Base-by-base conservation (phyloP, 1,140 invertebrate species). In the Drosophila subpulchrella region DNA sequence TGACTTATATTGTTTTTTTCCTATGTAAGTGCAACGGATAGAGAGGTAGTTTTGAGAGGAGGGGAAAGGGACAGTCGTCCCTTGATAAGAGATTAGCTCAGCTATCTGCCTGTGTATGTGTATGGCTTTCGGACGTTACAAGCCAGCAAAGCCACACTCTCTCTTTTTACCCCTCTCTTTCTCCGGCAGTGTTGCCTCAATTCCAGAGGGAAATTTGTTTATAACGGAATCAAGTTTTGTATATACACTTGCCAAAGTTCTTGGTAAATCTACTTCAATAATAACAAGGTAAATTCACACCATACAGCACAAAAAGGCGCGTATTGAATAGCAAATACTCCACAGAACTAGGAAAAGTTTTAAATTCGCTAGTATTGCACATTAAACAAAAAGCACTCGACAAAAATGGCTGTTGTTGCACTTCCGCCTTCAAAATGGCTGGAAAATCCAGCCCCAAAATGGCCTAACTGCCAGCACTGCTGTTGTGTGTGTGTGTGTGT, bases 31-130 rank as follows among this genome's bases (percentile, higher is more conserved):
- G 41, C 36, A 15, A 6, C 6, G n/a, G 6, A 17, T 27, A 24
- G 17, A 10, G 34, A 10, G 24, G 3, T 32, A 32, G 59, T 42
- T 47, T 51, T 17, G 20, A 24, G 46, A 13, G 44, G 32, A 41
- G 36, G 30, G 44, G 42, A 34, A 34, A n/a, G 58, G 58, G 32
- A 50, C 6, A 50, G 44, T 63, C 44, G 58, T 56, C 53, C 65
- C 65, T 74, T 86, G 82, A 86, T 86, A 86, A 88, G 78, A 88
- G 83, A 88, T 86, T 88, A 86, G 75, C 75, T 66, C 59, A 63
- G 59, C 42, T 58, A 47, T 65, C 51, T 58, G 44, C 32, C 34
- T 34, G 38, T 66, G 56, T 15, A 15, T 47, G 53, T 41, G 62
- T 76, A 48, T 60, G 78, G 17, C 47, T 59, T 51, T 59, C n/a